Evolutionary conservation across 2,888 invertebrate species (phyloP).

Genomic region (Chrysolina oricalcia): DNA sequence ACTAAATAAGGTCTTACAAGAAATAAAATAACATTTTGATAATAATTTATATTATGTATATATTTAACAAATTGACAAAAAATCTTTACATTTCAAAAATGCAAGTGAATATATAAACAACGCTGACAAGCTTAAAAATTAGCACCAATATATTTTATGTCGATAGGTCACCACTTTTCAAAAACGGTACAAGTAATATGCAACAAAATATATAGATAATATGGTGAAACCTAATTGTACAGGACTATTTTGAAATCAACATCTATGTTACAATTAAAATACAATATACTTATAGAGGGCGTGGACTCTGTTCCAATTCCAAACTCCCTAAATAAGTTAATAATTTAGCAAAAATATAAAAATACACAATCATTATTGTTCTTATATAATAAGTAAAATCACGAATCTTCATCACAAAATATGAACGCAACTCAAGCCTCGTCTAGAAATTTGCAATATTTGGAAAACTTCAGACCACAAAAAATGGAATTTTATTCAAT

Average conservation of each 20-base stretch:
- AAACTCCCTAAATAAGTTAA: conserved; percentile 50
- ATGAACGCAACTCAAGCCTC: conserved; percentile 47
- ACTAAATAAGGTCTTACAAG: not conserved
- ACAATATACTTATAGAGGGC: conserved; percentile 23
- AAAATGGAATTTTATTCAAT: conserved; percentile 17
- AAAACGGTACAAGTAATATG: conserved; percentile 33
- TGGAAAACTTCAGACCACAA: conserved; percentile 51
- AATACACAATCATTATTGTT: conserved; percentile 55
- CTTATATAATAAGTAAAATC: conserved; percentile 56
- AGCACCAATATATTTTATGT: conserved; percentile 49
- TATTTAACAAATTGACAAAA: conserved; percentile 51
- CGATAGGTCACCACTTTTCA: conserved; percentile 36
- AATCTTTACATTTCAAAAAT: conserved; percentile 49
- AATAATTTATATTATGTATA: conserved; percentile 33
- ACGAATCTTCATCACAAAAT: conserved; percentile 55
- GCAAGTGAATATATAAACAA: conserved; percentile 46
- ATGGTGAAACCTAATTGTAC: conserved; percentile 43
- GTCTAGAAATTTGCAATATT: conserved; percentile 48
- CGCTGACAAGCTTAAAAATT: conserved; percentile 52
- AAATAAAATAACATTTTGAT: not conserved
- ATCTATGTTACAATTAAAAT: conserved; percentile 38
- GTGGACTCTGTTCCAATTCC: conserved; percentile 1
- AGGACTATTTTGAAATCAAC: conserved; percentile 37
- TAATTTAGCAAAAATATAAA: conserved; percentile 60
- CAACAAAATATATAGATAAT: conserved; percentile 39